Percentiles rank a stretch among this genome's conserved stretches.
Conservation (phyloP, 2,888 invertebrate species). For the Vanessa cardui region DNA sequence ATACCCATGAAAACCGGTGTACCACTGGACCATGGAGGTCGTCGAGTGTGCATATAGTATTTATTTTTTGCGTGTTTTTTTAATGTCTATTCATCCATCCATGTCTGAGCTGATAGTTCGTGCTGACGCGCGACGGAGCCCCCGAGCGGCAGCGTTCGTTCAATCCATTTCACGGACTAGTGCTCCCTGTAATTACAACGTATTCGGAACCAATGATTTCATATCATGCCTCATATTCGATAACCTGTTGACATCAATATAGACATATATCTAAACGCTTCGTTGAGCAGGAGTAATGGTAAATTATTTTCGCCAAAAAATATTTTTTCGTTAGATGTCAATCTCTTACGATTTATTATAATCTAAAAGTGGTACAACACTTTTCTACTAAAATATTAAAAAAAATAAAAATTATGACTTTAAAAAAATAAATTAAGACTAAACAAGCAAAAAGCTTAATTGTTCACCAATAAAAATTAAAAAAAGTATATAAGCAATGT, state of each 20-base stretch:
- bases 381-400: no score
- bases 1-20: no score
- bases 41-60: neutral
- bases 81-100: conserved; percentile 1
- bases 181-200: conserved; percentile 65
- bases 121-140: conserved; percentile 25
- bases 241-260: conserved; percentile 56
- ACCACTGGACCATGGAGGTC: no score
- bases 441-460: no score
- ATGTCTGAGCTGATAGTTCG: conserved; percentile 26
- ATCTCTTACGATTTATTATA: no score
- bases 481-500: no score
- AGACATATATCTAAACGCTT: conserved; percentile 12
- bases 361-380: no score
- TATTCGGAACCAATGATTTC: conserved; percentile 54
- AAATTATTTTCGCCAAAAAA: neutral
- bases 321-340: no score
- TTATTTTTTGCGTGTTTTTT: conserved; percentile 12
- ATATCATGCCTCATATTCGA: conserved; percentile 46
- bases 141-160: conserved; percentile 43
- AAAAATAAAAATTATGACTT: no score
- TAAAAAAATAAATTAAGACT: no score
- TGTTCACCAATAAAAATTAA: no score
- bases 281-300: conserved; percentile 8
- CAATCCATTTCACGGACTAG: conserved; percentile 68